Percentiles rank a stretch among this genome's conserved stretches.
Evolutionary conservation across 2,797 vertebrate genomes (phyloP).

Genomic region (Ciconia nigra): DNA sequence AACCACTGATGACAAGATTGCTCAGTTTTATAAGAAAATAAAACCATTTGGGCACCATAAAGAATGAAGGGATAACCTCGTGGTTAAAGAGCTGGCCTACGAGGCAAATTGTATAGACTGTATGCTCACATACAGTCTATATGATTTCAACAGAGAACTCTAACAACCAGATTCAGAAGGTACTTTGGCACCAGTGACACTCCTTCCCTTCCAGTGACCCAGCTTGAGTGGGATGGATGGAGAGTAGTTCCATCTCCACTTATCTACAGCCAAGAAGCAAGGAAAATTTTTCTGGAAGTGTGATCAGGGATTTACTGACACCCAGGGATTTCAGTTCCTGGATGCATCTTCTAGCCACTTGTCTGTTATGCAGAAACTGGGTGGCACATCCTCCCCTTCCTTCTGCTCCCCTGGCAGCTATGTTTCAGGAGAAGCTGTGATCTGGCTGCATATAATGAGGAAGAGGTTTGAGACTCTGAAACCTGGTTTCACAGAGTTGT

Average conservation of each 20-base stretch:
- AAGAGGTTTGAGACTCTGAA: neutral
- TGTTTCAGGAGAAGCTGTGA: neutral
- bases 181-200: neutral
- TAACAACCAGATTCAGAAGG: neutral
- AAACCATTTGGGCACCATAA: neutral
- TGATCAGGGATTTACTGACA: neutral
- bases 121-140: neutral
- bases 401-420: neutral
- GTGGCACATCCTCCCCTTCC: neutral
- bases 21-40: neutral
- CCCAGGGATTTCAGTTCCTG: neutral
- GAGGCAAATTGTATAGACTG: neutral
- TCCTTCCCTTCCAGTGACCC: neutral
- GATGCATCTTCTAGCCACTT: neutral
- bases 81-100: neutral
- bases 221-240: neutral
- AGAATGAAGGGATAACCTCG: neutral
- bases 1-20: neutral
- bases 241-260: neutral
- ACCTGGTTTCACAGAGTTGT: neutral
- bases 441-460: neutral
- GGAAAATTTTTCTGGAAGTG: neutral
- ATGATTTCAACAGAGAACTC: neutral
- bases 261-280: neutral
- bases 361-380: neutral